Percentiles rank a stretch among this genome's conserved stretches.
Conservation (phyloP, 2,113 vertebrate genomes). For the Albula goreensis region DNA sequence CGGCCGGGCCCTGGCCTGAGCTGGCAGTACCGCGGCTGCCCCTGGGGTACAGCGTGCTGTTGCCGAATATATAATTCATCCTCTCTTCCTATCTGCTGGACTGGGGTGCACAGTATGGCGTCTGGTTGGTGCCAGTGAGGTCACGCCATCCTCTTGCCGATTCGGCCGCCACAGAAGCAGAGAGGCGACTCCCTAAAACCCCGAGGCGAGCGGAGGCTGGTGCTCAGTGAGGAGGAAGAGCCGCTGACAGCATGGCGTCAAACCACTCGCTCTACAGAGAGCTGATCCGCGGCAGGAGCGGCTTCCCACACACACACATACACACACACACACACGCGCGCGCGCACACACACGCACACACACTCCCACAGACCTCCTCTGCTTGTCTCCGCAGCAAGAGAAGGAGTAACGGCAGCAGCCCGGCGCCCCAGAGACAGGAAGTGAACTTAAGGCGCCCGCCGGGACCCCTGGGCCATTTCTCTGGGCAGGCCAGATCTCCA, state of each 20-base stretch:
- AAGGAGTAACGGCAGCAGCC: conserved; percentile 17
- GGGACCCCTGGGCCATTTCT: conserved; percentile 54
- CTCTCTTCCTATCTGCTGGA: conserved; percentile 61
- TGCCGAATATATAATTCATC: conserved; percentile 92
- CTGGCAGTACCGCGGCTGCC: conserved; percentile 74
- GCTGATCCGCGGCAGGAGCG: background rate
- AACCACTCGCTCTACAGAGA: conserved; percentile 1
- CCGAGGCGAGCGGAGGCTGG: background rate
- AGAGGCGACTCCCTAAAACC: background rate
- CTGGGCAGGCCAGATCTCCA: conserved; percentile 61
- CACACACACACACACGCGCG: background rate
- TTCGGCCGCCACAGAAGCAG: conserved; percentile 5
- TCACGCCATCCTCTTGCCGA: conserved; percentile 71
- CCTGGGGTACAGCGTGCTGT: conserved; percentile 84
- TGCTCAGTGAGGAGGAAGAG: conserved; percentile 10
- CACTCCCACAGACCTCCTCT: conserved; percentile 9
- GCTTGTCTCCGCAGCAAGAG: conserved; percentile 64
- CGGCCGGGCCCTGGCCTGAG: conserved; percentile 71
- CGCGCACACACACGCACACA: too few species aligned
- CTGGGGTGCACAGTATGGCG: conserved; percentile 44
- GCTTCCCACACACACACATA: background rate
- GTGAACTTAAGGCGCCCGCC: conserved; percentile 68
- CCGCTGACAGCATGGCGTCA: background rate
- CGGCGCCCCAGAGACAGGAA: conserved; percentile 61
- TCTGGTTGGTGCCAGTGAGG: conserved; percentile 72